phyloP scores from a whole-genome alignment of 2,113 vertebrate genomes.

The Neomonachus schauinslandi region DNA sequence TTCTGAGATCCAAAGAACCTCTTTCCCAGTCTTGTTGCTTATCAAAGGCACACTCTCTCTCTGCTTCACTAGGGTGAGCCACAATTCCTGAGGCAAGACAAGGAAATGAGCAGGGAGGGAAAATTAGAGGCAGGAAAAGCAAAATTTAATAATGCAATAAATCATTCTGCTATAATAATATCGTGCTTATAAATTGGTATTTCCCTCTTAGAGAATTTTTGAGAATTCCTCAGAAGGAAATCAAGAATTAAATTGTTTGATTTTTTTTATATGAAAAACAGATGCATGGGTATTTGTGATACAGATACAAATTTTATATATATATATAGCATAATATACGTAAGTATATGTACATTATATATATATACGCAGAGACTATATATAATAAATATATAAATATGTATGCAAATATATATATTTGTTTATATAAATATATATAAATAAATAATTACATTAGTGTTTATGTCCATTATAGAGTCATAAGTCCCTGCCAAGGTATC shows the following conservation, averaged over 20 bases:
- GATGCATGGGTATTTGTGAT: neutral
- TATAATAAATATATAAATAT: neutral
- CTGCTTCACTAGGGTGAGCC: neutral
- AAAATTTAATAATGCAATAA: neutral
- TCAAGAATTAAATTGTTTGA: neutral
- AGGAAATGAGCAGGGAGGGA: slow-evolving; percentile 26
- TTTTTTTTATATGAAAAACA: neutral
- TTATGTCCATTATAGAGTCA: neutral
- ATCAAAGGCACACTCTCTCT: neutral
- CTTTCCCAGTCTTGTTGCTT: neutral
- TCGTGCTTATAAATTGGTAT: neutral
- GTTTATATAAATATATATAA: accelerated
- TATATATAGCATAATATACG: neutral
- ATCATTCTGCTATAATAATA: slow-evolving; percentile 35
- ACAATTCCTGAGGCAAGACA: neutral
- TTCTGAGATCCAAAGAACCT: neutral
- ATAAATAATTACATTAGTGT: neutral
- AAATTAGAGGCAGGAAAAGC: slow-evolving; percentile 26
- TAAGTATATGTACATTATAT: neutral
- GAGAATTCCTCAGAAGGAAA: neutral
- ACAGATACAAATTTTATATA: neutral
- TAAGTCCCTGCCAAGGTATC: neutral
- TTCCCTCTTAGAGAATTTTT: neutral
- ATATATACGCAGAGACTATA: neutral
- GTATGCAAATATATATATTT: too few relatives aligned